These are phyloP conservation scores for Julus scandinavius DNA, from an alignment of 2,888 invertebrate species.

Conservation along the genomic window DNA sequence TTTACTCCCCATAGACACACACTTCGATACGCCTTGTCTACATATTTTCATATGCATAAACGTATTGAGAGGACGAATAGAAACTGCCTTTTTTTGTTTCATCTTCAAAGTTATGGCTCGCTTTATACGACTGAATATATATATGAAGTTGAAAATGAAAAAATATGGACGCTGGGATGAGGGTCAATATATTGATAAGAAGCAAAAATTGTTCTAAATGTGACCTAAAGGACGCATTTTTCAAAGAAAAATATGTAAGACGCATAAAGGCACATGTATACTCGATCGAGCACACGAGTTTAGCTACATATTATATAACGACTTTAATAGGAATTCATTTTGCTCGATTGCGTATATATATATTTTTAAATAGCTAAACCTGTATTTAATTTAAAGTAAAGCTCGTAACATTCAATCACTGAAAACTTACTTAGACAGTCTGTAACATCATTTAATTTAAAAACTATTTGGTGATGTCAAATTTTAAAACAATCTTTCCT, in stretches of 20 bases:
- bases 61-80: background rate
- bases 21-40: background rate
- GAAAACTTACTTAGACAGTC: too few species aligned
- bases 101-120: background rate
- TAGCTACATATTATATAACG: background rate
- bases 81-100: background rate
- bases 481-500: too few species aligned
- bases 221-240: background rate
- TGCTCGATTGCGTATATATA: too few species aligned
- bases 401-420: too few species aligned
- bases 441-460: too few species aligned
- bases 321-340: too few species aligned
- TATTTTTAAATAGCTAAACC: too few species aligned
- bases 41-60: constrained; percentile 8
- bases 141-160: background rate
- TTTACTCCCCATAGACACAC: background rate
- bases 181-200: constrained; percentile 25
- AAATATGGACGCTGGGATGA: background rate
- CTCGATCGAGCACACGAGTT: background rate
- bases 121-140: background rate
- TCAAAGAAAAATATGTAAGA: background rate
- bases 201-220: background rate
- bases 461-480: too few species aligned
- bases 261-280: background rate
- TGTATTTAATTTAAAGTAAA: too few species aligned